phyloP scores from a whole-genome alignment of 2,797 vertebrate species.

The Xyrichtys novacula region DNA sequence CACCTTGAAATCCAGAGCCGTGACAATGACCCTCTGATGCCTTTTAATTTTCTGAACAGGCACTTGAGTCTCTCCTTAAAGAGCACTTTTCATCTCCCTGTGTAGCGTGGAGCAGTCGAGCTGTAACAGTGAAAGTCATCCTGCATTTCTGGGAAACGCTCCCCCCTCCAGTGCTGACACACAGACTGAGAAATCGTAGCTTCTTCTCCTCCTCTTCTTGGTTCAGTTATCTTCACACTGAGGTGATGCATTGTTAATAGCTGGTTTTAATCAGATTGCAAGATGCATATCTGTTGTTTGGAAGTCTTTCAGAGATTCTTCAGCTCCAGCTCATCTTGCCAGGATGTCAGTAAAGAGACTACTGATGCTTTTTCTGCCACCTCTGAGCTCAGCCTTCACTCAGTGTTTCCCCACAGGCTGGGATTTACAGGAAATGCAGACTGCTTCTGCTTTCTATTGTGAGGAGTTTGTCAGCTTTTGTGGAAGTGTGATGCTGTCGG shows the following conservation, averaged over 20 bases:
- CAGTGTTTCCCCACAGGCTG: conserved; percentile 30
- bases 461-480: not conserved
- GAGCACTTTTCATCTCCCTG: conserved; percentile 14
- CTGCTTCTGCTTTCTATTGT: conserved; percentile 6
- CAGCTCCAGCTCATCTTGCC: conserved; percentile 30
- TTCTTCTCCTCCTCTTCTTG: conserved; percentile 11
- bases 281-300: conserved; percentile 44
- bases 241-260: conserved; percentile 43
- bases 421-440: conserved; percentile 35
- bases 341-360: conserved; percentile 31
- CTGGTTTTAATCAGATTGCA: conserved; percentile 42
- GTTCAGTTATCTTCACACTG: conserved; percentile 25
- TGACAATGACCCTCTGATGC: not conserved
- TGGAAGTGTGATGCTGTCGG: not conserved
- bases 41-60: conserved; percentile 21
- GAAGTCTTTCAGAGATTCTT: conserved; percentile 47
- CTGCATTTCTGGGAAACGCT: conserved; percentile 36
- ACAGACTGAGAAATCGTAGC: conserved; percentile 7
- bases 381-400: conserved; percentile 45
- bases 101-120: not conserved
- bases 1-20: conserved; percentile 7
- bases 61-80: conserved; percentile 8
- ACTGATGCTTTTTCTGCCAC: conserved; percentile 46
- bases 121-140: conserved; percentile 12
- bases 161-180: conserved; percentile 23